Base-by-base conservation (phyloP, 2,797 vertebrate species). In the Pelochelys cantorii region DNA sequence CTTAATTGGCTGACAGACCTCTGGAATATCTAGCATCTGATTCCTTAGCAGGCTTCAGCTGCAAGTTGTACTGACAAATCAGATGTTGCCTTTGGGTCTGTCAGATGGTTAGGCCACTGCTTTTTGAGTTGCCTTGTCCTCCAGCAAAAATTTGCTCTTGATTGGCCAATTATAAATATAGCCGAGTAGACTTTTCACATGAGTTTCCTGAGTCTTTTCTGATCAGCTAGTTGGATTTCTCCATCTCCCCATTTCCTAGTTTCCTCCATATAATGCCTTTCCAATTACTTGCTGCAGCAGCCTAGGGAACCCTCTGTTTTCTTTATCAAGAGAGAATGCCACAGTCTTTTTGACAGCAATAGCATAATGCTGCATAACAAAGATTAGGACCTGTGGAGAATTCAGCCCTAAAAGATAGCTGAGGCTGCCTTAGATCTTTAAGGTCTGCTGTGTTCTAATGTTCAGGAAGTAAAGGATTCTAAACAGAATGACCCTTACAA, bases 391-490 rank as follows among this genome's bases (percentile, higher is more conserved):
- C 6, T 81, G 18, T 29, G 93, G 53, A 81, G 0, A 78, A 84
- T 8, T 85, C 3, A 14, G 3, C 3, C 23, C 29, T 29, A 53
- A 34, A 4, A 18, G 34, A 83, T 34, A 1, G 4, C 10, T 22
- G 25, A 27, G 17, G 13, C 62, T 85, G 42, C 14, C 59, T 12
- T 27, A 54, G 18, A 15, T 77, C 31, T 4, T 31, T 68, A n/a
- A 78, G 18, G 13, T n/a, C 1, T 42, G 29, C 0, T 0, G 4
- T 1, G 11, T 84, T 42, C 4, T 48, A 52, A 42, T 0, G 0
- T 4, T 62, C 0, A 0, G 29, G 9, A 20, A 15, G 1, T 25
- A 29, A 84, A 6, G 2, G 1, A 3, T 27, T 80, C n/a, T 48
- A 37, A 88, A 48, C 9, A 29, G 53, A 90, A 68, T 48, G 17